Evolutionary conservation across 1,140 invertebrate species (phyloP).

Genomic region (Macrobrachium nipponense): DNA sequence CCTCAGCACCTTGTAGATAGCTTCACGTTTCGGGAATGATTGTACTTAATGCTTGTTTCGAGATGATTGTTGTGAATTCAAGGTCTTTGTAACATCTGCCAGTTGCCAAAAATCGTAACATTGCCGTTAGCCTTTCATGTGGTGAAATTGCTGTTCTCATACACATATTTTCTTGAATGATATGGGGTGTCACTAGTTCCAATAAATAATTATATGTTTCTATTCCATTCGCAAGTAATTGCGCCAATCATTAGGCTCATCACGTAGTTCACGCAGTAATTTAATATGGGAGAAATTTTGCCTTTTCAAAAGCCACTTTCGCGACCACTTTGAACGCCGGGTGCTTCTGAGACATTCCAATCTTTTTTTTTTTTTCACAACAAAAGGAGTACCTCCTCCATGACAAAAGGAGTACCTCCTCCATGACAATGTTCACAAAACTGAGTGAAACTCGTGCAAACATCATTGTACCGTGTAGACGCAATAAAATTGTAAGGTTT

Average conservation of each 20-base stretch:
- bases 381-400: neutral
- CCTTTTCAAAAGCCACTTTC: neutral
- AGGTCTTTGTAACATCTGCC: constrained; percentile 20
- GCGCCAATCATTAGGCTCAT: constrained; percentile 21
- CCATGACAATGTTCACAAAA: constrained; percentile 33
- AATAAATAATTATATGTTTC: constrained; percentile 39
- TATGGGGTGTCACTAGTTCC: constrained; percentile 43
- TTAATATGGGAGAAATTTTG: no score
- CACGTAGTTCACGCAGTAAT: constrained; percentile 21
- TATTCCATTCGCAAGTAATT: constrained; percentile 47
- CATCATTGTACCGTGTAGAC: constrained; percentile 28
- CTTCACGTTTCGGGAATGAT: constrained; percentile 29
- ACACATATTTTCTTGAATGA: constrained; percentile 36
- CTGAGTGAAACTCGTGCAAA: constrained; percentile 26
- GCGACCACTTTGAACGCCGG: constrained; percentile 20
- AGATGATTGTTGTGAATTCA: constrained; percentile 15
- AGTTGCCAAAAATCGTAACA: constrained; percentile 35
- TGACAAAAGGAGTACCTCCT: constrained; percentile 34
- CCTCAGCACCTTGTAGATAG: constrained; percentile 25
- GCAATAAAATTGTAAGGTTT: constrained; percentile 23
- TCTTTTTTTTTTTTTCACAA: constrained; percentile 42
- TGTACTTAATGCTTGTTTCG: constrained; percentile 10
- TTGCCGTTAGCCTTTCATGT: constrained; percentile 22
- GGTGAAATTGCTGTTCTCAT: constrained; percentile 49
- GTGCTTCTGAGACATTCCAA: constrained; percentile 13